A percentile compares a stretch with the other conserved stretches of the same genome.
These are phyloP conservation scores for Crypturellus tataupa DNA, from an alignment of 2,797 vertebrate genomes.

Conservation along the genomic window DNA sequence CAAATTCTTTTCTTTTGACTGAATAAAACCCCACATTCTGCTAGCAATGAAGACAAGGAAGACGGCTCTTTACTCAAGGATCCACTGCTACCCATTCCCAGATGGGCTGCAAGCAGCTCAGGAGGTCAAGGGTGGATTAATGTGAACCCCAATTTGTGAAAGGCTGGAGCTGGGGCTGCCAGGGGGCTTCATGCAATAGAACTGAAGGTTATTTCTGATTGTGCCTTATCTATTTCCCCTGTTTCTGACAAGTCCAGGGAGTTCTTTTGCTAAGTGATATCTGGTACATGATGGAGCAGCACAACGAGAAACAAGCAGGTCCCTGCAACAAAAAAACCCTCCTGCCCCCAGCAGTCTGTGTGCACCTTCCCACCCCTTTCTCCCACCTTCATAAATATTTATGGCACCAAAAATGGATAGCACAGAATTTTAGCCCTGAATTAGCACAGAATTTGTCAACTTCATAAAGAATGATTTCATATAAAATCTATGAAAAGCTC, in stretches of 20 bases:
- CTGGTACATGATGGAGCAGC: background rate
- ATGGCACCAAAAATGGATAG: background rate
- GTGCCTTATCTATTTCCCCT: background rate
- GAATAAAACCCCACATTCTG: background rate
- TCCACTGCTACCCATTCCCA: background rate
- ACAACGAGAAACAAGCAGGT: background rate
- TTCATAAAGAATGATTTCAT: background rate
- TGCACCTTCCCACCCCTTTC: background rate
- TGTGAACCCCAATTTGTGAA: background rate
- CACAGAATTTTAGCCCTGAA: background rate
- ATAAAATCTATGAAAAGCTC: background rate
- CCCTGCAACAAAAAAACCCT: background rate
- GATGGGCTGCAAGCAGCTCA: background rate
- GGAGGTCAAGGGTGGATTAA: background rate
- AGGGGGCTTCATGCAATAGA: background rate
- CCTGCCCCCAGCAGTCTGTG: background rate
- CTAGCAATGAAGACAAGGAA: background rate
- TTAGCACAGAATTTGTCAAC: background rate
- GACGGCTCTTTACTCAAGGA: background rate
- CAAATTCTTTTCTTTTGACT: background rate
- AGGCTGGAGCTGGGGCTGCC: background rate
- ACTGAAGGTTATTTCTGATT: background rate
- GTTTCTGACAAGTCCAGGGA: constrained; percentile 22
- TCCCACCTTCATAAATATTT: constrained; percentile 7
- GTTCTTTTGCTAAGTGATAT: background rate